A percentile compares a stretch with the other conserved stretches of the same genome.
These are phyloP conservation scores for Ageneiosus marmoratus DNA, from an alignment of 2,113 vertebrate genomes.

Conservation along the genomic window DNA sequence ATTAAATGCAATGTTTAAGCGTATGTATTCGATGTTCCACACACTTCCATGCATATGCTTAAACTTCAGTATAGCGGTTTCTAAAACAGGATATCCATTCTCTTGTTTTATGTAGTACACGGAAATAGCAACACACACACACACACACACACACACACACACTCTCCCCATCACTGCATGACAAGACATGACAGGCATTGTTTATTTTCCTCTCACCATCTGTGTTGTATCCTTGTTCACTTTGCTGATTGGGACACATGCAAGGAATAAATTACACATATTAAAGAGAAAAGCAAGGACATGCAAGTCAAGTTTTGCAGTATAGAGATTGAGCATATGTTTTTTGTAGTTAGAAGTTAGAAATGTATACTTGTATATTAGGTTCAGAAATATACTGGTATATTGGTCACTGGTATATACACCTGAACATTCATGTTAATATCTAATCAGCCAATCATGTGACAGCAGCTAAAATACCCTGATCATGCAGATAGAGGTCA, in stretches of 20 bases:
- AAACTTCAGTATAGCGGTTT: background rate
- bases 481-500: too few species aligned
- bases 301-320: background rate
- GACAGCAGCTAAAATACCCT: too few species aligned
- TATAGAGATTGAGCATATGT: too few species aligned
- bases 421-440: too few species aligned
- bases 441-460: too few species aligned
- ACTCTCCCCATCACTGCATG: background rate
- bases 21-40: slow-evolving; percentile 11
- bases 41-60: background rate
- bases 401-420: too few species aligned
- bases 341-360: too few species aligned
- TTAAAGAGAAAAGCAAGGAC: background rate
- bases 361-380: too few species aligned
- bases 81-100: background rate
- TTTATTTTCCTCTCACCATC: slow-evolving; percentile 38
- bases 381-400: too few species aligned
- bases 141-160: background rate
- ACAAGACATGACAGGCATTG: slow-evolving; percentile 40
- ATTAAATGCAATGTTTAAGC: slow-evolving; percentile 3
- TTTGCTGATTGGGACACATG: slow-evolving; percentile 10
- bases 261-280: slow-evolving; percentile 22
- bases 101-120: background rate
- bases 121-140: background rate
- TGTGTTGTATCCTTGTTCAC: slow-evolving; percentile 35